Percentiles rank a stretch among this genome's conserved stretches.
Evolutionary conservation across 1,140 invertebrate species (phyloP).

Genomic region (Plodia interpunctella): DNA sequence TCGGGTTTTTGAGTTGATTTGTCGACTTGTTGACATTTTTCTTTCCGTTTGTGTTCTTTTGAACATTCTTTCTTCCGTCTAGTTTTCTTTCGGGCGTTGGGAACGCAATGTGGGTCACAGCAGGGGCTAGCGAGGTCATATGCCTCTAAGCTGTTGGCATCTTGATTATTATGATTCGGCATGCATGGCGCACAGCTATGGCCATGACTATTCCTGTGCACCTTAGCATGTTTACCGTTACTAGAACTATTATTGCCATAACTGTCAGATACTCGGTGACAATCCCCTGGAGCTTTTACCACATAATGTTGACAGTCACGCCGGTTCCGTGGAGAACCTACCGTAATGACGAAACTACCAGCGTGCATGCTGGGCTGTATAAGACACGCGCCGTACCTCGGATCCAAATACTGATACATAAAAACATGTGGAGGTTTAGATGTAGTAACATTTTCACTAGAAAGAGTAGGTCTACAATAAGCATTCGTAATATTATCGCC

Average conservation of each 20-base stretch:
- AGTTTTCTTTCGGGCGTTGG: constrained; percentile 81
- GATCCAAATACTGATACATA: constrained; percentile 84
- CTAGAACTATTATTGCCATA: constrained; percentile 41
- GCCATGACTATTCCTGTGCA: constrained; percentile 71
- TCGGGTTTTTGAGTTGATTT: constrained; percentile 68
- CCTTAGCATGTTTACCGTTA: constrained; percentile 51
- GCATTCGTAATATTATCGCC: constrained; percentile 55
- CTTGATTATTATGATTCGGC: constrained; percentile 79
- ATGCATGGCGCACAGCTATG: constrained; percentile 87
- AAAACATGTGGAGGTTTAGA: constrained; percentile 77
- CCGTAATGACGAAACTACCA: constrained; percentile 83
- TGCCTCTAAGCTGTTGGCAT: constrained; percentile 87
- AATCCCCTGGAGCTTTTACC: constrained; percentile 79
- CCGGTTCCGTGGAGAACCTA: constrained; percentile 81
- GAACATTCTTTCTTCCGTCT: constrained; percentile 80
- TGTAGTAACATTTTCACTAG: constrained; percentile 83
- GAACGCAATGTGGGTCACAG: constrained; percentile 89
- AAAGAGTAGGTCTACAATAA: constrained; percentile 81
- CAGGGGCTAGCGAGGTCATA: constrained; percentile 90
- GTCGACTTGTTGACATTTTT: constrained; percentile 67
- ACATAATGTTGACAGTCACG: constrained; percentile 82
- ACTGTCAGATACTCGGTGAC: constrained; percentile 44
- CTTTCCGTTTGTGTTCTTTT: constrained; percentile 78
- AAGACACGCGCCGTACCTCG: constrained; percentile 80
- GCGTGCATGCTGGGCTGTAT: constrained; percentile 79